Percentiles rank a stretch among this genome's conserved stretches.
phyloP scores from a whole-genome alignment of 2,797 vertebrate genomes.

The Delichon dasypus region DNA sequence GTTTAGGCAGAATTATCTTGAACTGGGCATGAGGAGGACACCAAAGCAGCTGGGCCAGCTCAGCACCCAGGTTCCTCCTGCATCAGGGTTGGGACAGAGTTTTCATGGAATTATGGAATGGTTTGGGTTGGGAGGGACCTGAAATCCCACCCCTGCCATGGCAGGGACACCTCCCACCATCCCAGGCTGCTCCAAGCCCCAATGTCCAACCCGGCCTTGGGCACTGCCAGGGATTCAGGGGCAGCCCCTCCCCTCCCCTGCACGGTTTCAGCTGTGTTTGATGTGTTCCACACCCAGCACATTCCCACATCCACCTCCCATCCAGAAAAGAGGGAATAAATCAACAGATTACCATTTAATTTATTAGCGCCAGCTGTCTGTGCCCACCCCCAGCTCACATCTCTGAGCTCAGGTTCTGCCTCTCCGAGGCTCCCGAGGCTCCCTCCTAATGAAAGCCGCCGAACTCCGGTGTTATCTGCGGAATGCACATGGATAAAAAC shows the following conservation, averaged over 20 bases:
- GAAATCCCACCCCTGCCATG: fast-evolving
- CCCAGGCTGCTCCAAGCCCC: background rate
- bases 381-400: background rate
- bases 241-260: fast-evolving
- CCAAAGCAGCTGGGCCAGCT: background rate
- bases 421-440: background rate
- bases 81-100: fast-evolving
- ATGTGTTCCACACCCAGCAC: background rate
- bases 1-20: background rate
- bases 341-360: fast-evolving
- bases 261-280: fast-evolving
- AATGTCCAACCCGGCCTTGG: background rate
- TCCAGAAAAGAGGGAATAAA: background rate
- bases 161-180: background rate
- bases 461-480: background rate
- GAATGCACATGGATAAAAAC: background rate
- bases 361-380: background rate
- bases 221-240: background rate
- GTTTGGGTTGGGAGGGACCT: background rate
- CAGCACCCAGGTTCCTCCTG: background rate
- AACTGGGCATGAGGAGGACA: fast-evolving
- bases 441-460: background rate
- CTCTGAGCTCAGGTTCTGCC: background rate
- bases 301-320: background rate
- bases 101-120: background rate